These are phyloP conservation scores for Plectrocnemia conspersa DNA, from an alignment of 1,140 invertebrate species.

Conservation along the genomic window DNA sequence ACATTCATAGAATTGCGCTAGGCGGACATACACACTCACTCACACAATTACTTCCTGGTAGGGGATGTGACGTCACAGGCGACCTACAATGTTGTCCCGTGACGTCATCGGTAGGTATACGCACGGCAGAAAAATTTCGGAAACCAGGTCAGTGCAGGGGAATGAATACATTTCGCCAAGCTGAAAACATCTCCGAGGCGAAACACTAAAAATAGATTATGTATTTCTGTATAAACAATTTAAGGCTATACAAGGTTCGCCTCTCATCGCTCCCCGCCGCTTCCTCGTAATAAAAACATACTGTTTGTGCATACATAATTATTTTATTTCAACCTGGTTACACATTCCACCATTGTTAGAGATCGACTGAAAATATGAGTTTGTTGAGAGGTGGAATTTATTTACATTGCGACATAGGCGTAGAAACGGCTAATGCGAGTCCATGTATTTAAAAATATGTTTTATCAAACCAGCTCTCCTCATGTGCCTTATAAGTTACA, in stretches of 20 bases:
- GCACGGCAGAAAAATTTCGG: neutral
- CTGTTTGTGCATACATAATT: too few species aligned
- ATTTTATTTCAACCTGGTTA: too few species aligned
- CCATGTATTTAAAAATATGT: too few species aligned
- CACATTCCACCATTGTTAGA: too few species aligned
- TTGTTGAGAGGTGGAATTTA: too few species aligned
- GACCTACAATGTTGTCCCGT: constrained; percentile 1
- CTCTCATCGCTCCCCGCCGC: too few species aligned
- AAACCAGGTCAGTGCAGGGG: constrained; percentile 10
- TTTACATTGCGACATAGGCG: neutral
- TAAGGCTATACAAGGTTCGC: too few species aligned
- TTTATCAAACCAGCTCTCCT: too few species aligned
- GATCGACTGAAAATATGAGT: too few species aligned
- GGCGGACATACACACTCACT: neutral
- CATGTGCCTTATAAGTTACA: too few species aligned
- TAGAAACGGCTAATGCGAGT: neutral
- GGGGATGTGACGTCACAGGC: neutral
- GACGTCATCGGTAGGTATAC: neutral
- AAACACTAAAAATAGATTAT: neutral
- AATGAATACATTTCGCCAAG: too few species aligned
- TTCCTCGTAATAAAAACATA: neutral
- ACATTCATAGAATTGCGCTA: neutral
- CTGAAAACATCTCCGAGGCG: too few species aligned
- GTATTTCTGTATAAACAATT: neutral
- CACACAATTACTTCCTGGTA: neutral